Evolutionary conservation across 2,797 vertebrate genomes (phyloP), one percentile per base, ranked within the genome.

Genomic region (Phrynocephalus vlangalii): DNA sequence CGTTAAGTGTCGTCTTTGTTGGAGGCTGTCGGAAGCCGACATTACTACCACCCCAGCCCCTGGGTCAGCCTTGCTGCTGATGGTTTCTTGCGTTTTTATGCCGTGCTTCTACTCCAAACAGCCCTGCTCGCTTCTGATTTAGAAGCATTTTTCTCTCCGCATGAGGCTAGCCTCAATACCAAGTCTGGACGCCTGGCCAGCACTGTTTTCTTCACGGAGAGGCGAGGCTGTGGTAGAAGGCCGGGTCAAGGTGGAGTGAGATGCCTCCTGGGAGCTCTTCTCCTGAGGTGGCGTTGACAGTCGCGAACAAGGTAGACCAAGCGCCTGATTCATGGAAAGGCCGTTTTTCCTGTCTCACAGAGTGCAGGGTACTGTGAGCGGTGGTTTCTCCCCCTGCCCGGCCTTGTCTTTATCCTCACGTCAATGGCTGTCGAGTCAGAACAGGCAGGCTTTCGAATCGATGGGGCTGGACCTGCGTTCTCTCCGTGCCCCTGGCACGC

Each of bases 401-500:
- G 6, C 22, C 67, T 70, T 28, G 50, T 52, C 11, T 70, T 24
- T 71, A 28, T 28, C 26, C 28, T 28, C 10, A 11, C 70, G 33
- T 2, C 15, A 73, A 73, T 15, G 5, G 7, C 71, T 48, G 20
- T 76, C 73, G 48, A 76, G 22, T 24, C 44, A 48, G 8, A 15
- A 48, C 24, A 44, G 44, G 33, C 38, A 24, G 44, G 48, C 3
- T 22, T 22, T 44, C 44, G 33, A 48, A 44, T 38, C n/a, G 24
- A 22, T 24, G 11, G 44, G 38, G 22, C 10, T 9, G 44, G 26
- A 50, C 38, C 24, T 77, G 22, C 22, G 24, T 6, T 26, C 75
- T 3, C 22, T 11, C 24, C 24, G 4, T 44, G 22, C 26, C 22
- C 38, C 0, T 1, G 0, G 6, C 44, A 0, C 81, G 79, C 77